Evolutionary conservation across 2,888 invertebrate genomes (phyloP), one percentile per base, ranked within the genome.

Genomic region (Oligia latruncula): DNA sequence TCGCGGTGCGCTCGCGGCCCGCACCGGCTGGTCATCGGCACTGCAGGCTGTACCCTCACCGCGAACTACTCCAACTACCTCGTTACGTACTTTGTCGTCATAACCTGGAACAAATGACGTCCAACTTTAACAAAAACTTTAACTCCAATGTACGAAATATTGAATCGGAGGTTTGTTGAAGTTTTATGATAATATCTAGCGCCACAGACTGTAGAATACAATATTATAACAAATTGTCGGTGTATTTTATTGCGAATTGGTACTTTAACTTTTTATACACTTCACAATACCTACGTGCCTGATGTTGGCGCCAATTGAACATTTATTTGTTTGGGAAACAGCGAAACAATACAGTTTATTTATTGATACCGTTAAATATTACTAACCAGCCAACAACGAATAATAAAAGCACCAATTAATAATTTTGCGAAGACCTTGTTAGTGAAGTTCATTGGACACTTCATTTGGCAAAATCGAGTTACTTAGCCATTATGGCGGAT

Each of bases 21-120:
- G 79, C 88, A 83, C 84, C 80, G 87, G 81, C 80, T 89, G 83
- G 90, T 92, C 94, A 94, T 94, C 91, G 91, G 93, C 91, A 76
- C 88, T 87, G 85, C 68, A 89, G 74, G 71, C 76, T 70, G 70
- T 64, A 74, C 78, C 79, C 76, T 81, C 46, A 72, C 81, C 80
- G 68, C 71, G 58, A 87, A 80, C 74, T 70, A 83, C 81, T 82
- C 71, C 84, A 58, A 82, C 88, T 89, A 88, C 73, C 74, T 82
- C 74, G 83, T 82, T 74, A 80, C 74, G 58, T 65, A 78, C 68
- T 86, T 85, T 74, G 85, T 84, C 77, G 89, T 90, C 91, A 91
- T 91, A 88, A 92, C 87, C 94, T 94, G 93, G 46, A 93, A 93
- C 92, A 93, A 93, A 88, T 40, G 40, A 82, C 40, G 20, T 29